Evolutionary conservation across 2,797 vertebrate species (phyloP).

Genomic region (Brotula barbata): DNA sequence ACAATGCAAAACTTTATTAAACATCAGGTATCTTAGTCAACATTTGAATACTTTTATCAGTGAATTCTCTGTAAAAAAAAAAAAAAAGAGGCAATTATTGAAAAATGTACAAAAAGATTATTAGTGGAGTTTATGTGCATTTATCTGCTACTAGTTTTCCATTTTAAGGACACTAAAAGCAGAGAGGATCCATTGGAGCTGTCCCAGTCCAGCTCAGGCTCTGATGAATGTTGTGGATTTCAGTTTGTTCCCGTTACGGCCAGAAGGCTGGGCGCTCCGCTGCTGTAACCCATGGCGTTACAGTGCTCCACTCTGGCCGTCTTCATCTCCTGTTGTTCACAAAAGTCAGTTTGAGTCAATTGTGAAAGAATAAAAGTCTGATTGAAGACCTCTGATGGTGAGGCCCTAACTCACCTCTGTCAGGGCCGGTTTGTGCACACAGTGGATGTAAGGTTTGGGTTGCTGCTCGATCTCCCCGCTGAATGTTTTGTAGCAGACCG

Average conservation of each 20-base stretch:
- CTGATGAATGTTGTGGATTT: not conserved
- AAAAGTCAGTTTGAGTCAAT: not conserved
- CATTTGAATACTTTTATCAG: not conserved
- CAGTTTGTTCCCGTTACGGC: slow-evolving; percentile 19
- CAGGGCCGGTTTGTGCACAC: slow-evolving; percentile 67
- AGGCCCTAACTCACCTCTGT: slow-evolving; percentile 62
- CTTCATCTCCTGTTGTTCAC: slow-evolving; percentile 61
- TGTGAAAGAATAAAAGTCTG: not conserved
- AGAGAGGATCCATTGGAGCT: not conserved
- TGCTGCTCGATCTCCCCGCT: slow-evolving; percentile 59
- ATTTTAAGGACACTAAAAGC: no score
- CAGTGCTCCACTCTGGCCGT: slow-evolving; percentile 55
- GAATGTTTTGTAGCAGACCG: slow-evolving; percentile 74
- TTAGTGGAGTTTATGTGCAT: no score
- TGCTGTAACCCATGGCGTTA: slow-evolving; percentile 62
- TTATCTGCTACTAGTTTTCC: no score
- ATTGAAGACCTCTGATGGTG: not conserved
- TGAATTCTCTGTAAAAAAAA: no score
- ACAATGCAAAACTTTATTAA: slow-evolving; percentile 29
- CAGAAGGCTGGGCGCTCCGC: slow-evolving; percentile 64
- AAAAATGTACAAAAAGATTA: no score
- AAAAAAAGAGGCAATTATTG: no score
- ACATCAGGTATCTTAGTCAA: not conserved
- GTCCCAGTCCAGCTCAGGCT: not conserved
- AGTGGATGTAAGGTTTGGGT: slow-evolving; percentile 76